Percentiles rank a stretch among this genome's conserved stretches.
Conservation (phyloP, 2,113 vertebrate genomes). For the Lanius collurio region DNA sequence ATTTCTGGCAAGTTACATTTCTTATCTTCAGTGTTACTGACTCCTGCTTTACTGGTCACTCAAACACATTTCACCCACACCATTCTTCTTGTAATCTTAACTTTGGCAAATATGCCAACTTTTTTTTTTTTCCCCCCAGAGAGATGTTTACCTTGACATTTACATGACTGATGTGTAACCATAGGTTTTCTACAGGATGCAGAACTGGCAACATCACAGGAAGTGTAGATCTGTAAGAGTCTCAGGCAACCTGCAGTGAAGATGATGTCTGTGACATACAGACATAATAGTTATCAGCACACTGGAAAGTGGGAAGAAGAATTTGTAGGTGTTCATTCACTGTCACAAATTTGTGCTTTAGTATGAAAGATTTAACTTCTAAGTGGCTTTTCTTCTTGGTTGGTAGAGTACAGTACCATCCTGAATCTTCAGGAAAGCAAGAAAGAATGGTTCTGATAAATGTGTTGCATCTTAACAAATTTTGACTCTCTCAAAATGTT, state of each 20-base stretch:
- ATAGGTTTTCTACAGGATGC: neutral
- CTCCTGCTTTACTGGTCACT: neutral
- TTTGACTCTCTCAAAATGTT: neutral
- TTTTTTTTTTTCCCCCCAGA: rapidly evolving
- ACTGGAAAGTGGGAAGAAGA: neutral
- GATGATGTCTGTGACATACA: neutral
- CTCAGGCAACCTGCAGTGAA: neutral
- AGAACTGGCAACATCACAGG: neutral
- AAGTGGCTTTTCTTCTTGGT: neutral
- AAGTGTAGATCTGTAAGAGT: neutral
- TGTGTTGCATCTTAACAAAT: neutral
- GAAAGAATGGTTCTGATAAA: neutral
- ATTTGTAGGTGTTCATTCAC: neutral
- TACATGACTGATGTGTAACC: neutral
- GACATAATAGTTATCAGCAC: neutral
- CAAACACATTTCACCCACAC: neutral
- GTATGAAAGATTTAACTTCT: neutral
- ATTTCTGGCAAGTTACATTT: neutral
- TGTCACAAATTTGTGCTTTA: neutral
- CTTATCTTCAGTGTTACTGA: neutral
- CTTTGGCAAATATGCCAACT: neutral
- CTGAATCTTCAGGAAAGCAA: neutral
- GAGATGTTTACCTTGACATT: neutral
- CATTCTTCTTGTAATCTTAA: neutral
- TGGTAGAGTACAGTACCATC: neutral